These are phyloP conservation scores for Maniola hyperantus DNA, from an alignment of 2,888 invertebrate species.

Conservation along the genomic window DNA sequence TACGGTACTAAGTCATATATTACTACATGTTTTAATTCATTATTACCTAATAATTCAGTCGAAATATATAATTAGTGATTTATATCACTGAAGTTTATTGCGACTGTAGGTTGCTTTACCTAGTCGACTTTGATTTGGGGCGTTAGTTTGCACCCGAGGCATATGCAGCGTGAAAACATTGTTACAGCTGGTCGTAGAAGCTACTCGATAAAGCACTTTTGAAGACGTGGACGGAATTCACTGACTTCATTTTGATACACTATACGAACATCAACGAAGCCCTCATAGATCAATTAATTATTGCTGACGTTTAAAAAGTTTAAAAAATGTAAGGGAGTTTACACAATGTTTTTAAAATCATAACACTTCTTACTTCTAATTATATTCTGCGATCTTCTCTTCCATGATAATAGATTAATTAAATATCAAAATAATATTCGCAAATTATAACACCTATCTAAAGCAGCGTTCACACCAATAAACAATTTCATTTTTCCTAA, in stretches of 20 bases:
- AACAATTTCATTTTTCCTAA: background rate
- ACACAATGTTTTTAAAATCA: background rate
- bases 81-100: constrained; percentile 68
- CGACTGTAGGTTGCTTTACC: constrained; percentile 59
- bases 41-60: constrained; percentile 78
- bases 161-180: constrained; percentile 67
- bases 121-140: constrained; percentile 52
- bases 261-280: constrained; percentile 33
- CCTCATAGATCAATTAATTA: constrained; percentile 17
- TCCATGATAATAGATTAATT: background rate
- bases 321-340: background rate
- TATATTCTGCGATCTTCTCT: background rate
- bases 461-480: background rate
- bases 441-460: background rate
- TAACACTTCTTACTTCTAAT: background rate
- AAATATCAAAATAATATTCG: background rate
- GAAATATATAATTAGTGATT: constrained; percentile 71
- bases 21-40: constrained; percentile 61
- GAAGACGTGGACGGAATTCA: constrained; percentile 78
- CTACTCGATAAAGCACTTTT: constrained; percentile 61
- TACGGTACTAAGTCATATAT: constrained; percentile 73
- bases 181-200: constrained; percentile 42
- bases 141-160: constrained; percentile 35
- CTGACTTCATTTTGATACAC: constrained; percentile 49
- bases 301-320: background rate